These are phyloP conservation scores for Mactra quadrangularis DNA, from an alignment of 1,140 invertebrate species.

Conservation along the genomic window DNA sequence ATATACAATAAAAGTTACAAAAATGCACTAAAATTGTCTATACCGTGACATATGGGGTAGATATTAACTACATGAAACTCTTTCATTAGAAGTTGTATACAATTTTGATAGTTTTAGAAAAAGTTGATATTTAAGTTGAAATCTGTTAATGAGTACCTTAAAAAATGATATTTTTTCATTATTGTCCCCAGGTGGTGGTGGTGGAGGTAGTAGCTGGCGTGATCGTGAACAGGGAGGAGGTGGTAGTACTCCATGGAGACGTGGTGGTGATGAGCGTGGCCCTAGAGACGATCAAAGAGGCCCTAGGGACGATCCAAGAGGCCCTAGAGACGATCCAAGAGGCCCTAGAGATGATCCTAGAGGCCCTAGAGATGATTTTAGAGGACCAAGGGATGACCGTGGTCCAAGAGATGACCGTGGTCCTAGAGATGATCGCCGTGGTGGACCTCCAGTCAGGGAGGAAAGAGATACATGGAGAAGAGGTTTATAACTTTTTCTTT, in stretches of 20 bases:
- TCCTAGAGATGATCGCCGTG: constrained; percentile 40
- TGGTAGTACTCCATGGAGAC: constrained; percentile 29
- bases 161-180: not conserved
- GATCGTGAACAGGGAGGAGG: constrained; percentile 50
- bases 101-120: no score
- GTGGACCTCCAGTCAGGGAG: constrained; percentile 54
- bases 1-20: no score
- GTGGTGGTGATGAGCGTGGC: constrained; percentile 37
- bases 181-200: not conserved
- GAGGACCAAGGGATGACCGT: constrained; percentile 38
- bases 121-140: no score
- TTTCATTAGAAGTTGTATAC: no score
- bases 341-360: constrained; percentile 49
- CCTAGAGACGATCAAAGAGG: constrained; percentile 40
- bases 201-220: constrained; percentile 50
- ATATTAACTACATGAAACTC: no score
- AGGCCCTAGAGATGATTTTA: constrained; percentile 22
- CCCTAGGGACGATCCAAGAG: constrained; percentile 39
- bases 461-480: constrained; percentile 57
- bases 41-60: no score
- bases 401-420: constrained; percentile 42
- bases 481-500: constrained; percentile 19
- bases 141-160: no score
- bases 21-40: no score
- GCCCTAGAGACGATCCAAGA: constrained; percentile 36